Percentiles rank a stretch among this genome's conserved stretches.
These are phyloP conservation scores for Belgica antarctica DNA, from an alignment of 2,888 invertebrate species.

Conservation along the genomic window DNA sequence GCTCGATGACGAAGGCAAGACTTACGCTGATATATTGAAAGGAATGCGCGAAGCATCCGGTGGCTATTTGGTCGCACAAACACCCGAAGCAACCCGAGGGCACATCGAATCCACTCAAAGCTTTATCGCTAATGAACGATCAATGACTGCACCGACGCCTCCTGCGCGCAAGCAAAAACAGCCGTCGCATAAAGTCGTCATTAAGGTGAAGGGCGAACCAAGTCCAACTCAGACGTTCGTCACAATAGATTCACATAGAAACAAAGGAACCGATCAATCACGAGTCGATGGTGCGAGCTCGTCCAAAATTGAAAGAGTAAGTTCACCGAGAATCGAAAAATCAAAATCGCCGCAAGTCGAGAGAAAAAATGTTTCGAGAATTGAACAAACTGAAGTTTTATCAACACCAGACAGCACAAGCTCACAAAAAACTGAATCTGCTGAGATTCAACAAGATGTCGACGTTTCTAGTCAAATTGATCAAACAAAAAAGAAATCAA, in stretches of 20 bases:
- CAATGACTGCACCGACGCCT: neutral
- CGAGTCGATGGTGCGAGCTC: neutral
- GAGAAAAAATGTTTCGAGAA: no score
- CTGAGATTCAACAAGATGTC: neutral
- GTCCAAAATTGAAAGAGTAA: no score
- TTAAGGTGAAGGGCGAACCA: neutral
- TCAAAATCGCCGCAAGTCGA: no score
- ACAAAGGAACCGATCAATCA: neutral
- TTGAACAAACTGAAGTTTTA: no score
- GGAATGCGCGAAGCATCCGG: constrained; percentile 30
- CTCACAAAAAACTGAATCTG: no score
- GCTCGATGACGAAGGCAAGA: constrained; percentile 18
- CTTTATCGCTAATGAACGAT: neutral
- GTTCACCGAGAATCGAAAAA: no score
- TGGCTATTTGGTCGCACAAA: neutral
- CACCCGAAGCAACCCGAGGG: neutral
- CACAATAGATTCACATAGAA: neutral
- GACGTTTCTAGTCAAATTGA: constrained; percentile 1
- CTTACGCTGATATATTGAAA: constrained; percentile 34
- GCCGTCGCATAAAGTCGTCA: constrained; percentile 1
- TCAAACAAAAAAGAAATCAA: neutral
- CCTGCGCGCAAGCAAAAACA: neutral
- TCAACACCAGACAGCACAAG: no score
- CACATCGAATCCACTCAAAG: neutral
- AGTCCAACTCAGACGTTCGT: neutral